Evolutionary conservation across 1,140 invertebrate species (phyloP).

Genomic region (Luehdorfia chinensis): DNA sequence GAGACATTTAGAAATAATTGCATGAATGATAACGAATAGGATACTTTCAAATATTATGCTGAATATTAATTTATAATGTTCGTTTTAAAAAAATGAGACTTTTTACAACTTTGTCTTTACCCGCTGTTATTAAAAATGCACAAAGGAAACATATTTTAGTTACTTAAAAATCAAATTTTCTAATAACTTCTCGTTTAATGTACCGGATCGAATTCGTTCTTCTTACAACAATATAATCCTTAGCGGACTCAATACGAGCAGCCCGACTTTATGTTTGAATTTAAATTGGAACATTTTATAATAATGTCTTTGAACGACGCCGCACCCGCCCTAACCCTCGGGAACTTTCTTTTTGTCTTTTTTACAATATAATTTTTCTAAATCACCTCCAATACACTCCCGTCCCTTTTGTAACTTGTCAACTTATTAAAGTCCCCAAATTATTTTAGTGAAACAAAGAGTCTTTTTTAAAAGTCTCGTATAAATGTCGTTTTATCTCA

Average conservation of each 20-base stretch:
- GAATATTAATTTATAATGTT: too few relatives aligned
- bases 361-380: slow-evolving; percentile 75
- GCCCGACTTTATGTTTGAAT: slow-evolving; percentile 58
- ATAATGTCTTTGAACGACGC: slow-evolving; percentile 60
- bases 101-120: not conserved
- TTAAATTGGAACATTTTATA: slow-evolving; percentile 73
- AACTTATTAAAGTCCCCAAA: slow-evolving; percentile 33
- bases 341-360: slow-evolving; percentile 48
- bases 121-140: too few relatives aligned
- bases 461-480: not conserved
- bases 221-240: slow-evolving; percentile 32
- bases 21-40: too few relatives aligned
- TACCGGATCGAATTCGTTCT: slow-evolving; percentile 26
- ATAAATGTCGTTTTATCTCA: slow-evolving; percentile 5
- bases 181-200: slow-evolving; percentile 9
- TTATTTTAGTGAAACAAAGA: slow-evolving; percentile 10
- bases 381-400: slow-evolving; percentile 56
- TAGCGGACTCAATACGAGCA: slow-evolving; percentile 24
- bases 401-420: slow-evolving; percentile 33
- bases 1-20: too few relatives aligned
- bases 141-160: slow-evolving; percentile 7
- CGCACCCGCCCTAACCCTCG: slow-evolving; percentile 44
- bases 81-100: too few relatives aligned
- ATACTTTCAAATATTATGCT: too few relatives aligned
- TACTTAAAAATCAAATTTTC: not conserved